Evolutionary conservation across 2,113 vertebrate species (phyloP).

Genomic region (Psephotus haematonotus): DNA sequence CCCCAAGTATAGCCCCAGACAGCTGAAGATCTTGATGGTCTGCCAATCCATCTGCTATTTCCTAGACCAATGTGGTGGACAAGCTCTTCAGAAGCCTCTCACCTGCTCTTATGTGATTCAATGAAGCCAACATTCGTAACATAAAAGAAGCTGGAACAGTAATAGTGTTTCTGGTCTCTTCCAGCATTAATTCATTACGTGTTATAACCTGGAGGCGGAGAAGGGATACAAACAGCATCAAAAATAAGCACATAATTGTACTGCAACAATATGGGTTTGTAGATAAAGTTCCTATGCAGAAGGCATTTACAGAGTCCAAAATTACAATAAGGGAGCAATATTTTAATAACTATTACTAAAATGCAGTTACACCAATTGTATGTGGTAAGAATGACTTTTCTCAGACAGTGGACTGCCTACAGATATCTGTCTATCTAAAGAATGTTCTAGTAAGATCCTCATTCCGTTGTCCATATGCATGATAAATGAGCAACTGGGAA

Average conservation of each 20-base stretch:
- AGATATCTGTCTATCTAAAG: not conserved
- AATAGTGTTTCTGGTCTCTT: slow-evolving; percentile 98
- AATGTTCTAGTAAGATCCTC: not conserved
- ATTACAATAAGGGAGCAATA: not conserved
- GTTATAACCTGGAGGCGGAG: slow-evolving; percentile 86
- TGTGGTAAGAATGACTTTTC: not conserved
- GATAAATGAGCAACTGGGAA: not conserved
- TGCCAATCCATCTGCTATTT: not conserved
- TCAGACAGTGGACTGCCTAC: not conserved
- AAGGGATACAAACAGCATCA: not conserved
- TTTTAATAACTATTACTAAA: not conserved
- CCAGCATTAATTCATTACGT: slow-evolving; percentile 96
- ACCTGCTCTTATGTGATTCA: slow-evolving; percentile 98
- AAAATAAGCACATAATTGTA: not conserved
- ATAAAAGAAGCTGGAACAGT: slow-evolving; percentile 98
- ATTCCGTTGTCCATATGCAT: not conserved
- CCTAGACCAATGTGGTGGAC: not conserved
- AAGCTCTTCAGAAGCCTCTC: slow-evolving; percentile 12
- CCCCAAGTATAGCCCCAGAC: not conserved
- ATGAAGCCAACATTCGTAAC: slow-evolving; percentile 94
- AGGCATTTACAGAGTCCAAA: not conserved
- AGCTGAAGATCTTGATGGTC: not conserved
- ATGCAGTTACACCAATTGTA: not conserved
- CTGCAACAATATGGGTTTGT: not conserved
- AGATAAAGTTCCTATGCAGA: not conserved